Conservation (phyloP, 1,140 invertebrate genomes). For the Potamilus streckersoni region DNA sequence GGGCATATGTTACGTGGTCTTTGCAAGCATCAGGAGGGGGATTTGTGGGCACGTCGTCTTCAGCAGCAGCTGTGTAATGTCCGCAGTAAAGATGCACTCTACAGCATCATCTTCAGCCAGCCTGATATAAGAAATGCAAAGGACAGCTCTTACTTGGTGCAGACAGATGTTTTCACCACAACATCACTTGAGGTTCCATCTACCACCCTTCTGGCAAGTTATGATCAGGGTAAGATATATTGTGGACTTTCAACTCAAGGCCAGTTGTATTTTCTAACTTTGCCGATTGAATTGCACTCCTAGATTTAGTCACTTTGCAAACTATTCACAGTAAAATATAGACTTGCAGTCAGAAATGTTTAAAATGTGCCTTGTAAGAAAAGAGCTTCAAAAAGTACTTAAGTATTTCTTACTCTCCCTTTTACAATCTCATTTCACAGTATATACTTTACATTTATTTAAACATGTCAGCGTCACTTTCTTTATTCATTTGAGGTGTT, state of each 20-base stretch:
- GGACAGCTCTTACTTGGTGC: slow-evolving; percentile 53
- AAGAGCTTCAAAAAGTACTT: no score
- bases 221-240: slow-evolving; percentile 57
- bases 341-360: no score
- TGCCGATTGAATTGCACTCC: no score
- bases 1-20: slow-evolving; percentile 70
- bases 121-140: slow-evolving; percentile 42
- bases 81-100: slow-evolving; percentile 56
- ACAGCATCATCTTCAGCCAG: slow-evolving; percentile 54
- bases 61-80: slow-evolving; percentile 47
- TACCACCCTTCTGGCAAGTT: slow-evolving; percentile 43
- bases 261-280: no score
- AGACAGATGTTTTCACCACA: slow-evolving; percentile 43
- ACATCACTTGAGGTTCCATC: slow-evolving; percentile 51
- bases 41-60: slow-evolving; percentile 61
- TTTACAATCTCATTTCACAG: no score
- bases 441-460: no score
- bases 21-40: slow-evolving; percentile 63
- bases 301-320: no score
- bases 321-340: no score
- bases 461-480: no score
- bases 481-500: no score
- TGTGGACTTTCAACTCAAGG: background rate
- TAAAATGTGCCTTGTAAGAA: no score
- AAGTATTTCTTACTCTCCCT: no score